Base-by-base conservation (phyloP, 2,113 vertebrate genomes). In the Microtus pennsylvanicus region DNA sequence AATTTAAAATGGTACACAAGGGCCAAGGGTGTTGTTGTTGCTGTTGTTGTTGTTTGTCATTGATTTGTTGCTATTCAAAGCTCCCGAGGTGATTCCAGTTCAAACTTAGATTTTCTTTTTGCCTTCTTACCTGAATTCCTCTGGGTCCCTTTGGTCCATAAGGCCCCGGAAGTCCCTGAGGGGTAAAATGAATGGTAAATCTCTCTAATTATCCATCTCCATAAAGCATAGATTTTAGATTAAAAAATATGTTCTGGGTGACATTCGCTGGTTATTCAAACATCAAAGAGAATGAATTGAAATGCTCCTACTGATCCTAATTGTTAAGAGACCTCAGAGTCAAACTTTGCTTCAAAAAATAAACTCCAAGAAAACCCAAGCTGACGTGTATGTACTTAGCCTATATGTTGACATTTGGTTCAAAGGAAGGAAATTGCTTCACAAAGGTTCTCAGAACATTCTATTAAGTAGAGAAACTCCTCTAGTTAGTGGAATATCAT, bases 71-170 rank as follows among this genome's bases (percentile, higher is more conserved):
- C 42, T 28, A 26, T 35, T 30, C 70, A 58, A 91, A 58, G 47
- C 12, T 93, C 26, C 35, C 38, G 61, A 67, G 7, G 30, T 72
- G 24, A 83, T 52, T 77, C 50, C 81, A 87, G 63, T 24, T 30
- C 38, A 90, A 55, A 75, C 35, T 21, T 70, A 42, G 38, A 47
- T 76, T 90, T 92, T 65, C 2, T 95, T 92, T 96, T 93, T 83
- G 6, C 47, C 67, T 76, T 12, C 55, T 98, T 98, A 99, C 99
- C 99, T 99, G 98, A 97, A 98, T 98, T 98, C 99, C 99, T 70
- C 96, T 98, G n/a, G 94, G 94, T 97, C 99, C 99, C 13, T 83
- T 98, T 77, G 88, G 97, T 74, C 99, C 99, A 74, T 96, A 80
- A 91, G 97, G 85, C 7, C 98, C 98, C 85, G 89, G 91, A 2